Evolutionary conservation across 2,797 vertebrate genomes (phyloP), one percentile per base, ranked within the genome.

Genomic region (Trachurus trachurus): DNA sequence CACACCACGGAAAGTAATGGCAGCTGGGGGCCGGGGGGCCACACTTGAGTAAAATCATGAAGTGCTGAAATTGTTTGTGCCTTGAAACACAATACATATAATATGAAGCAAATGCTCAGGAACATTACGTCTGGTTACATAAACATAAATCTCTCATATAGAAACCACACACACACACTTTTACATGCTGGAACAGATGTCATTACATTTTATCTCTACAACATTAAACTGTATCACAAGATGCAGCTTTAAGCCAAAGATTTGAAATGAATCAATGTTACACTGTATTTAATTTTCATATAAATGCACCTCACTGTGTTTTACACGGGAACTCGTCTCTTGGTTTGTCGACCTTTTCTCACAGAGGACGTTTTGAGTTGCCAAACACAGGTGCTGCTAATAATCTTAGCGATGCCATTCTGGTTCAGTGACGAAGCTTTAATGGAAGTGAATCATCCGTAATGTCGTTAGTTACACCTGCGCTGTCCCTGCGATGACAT

Each of bases 391-490:
- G 45, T 57, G 66, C n/a, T 16, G 34, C 60, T 77, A 69, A 78
- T 75, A 56, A 45, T 42, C 59, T 76, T 79, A 77, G 54, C 70
- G 15, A 70, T 0, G 75, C 34, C 34, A 63, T 69, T 52, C 74
- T 56, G 53, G 34, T 60, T 67, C 78, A 64, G 9, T 78, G 76
- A 72, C 66, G 34, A n/a, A 17, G 26, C 44, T 44, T 44, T 17
- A 65, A 66, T 52, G 49, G 21, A 50, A 53, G 3, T 26, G 29
- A 71, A 70, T 59, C 58, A 21, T 80, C 62, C 39, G 62, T 67
- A 67, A 71, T 80, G 47, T 37, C 40, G 76, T 77, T 74, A 66
- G 57, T 81, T 47, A 64, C 57, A 59, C 64, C 26, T 52, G 16
- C 26, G 39, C 34, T 0, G 37, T 12, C 53, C 64, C 26, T 52